Base-by-base conservation (phyloP, 2,888 invertebrate genomes). In the Ceraclea dissimilis region DNA sequence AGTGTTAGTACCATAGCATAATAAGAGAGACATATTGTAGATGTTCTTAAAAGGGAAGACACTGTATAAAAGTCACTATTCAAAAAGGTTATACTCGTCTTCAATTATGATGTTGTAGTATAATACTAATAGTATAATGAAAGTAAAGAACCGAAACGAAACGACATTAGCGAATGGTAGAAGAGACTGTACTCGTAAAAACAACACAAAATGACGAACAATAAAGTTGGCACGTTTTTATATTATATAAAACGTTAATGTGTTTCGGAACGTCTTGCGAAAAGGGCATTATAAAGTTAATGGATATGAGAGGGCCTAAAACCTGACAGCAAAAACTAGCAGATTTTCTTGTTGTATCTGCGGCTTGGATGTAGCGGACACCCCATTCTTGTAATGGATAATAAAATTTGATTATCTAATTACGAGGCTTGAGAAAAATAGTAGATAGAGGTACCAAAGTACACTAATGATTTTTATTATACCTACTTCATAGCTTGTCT, bases 61-160 rank as follows among this genome's bases (percentile, higher is more conserved):
- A n/a, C n/a, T n/a, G n/a, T n/a, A n/a, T n/a, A n/a, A n/a, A n/a
- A n/a, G n/a, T n/a, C n/a, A n/a, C n/a, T n/a, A n/a, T n/a, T n/a
- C n/a, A n/a, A n/a, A n/a, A n/a, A n/a, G n/a, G n/a, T 39, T 39
- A 39, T 8, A 39, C 8, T 4, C 4, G 39, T 39, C 39, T 39
- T 39, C 8, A 26, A 26, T 26, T 26, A 39, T 39, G 31, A 31
- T 16, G 13, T 39, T 16, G 13, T 39, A 39, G 39, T 4, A 16
- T 39, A 39, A 39, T n/a, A n/a, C n/a, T n/a, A n/a, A n/a, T n/a
- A n/a, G n/a, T 39, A 39, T 39, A 39, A 39, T 39, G 39, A 39
- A 39, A 39, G 39, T 39, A 39, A 39, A 39, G 5, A 39, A 39
- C 39, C 39, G 39, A 39, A 39, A 39, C 39, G 39, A 39, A n/a